These are phyloP conservation scores for Lipotes vexillifer DNA, from an alignment of 2,113 vertebrate species.

Conservation along the genomic window DNA sequence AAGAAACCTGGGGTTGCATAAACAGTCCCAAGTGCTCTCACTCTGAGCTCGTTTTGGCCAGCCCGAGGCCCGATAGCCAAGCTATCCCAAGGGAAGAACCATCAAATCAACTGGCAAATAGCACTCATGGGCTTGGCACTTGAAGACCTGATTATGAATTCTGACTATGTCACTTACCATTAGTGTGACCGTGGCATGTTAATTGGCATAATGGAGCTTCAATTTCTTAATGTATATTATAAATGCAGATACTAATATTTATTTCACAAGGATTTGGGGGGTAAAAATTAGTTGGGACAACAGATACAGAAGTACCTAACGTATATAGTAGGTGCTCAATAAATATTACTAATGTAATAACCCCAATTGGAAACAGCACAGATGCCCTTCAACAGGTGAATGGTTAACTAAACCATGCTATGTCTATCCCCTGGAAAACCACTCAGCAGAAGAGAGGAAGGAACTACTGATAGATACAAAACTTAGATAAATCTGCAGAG, in stretches of 20 bases:
- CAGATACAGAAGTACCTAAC: not conserved
- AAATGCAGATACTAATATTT: not conserved
- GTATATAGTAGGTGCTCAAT: not conserved
- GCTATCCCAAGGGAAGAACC: not conserved
- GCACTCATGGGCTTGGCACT: not conserved
- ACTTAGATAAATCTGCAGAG: not conserved
- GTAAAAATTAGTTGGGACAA: conserved; percentile 8
- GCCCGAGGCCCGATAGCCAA: not conserved
- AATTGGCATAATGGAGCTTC: not conserved
- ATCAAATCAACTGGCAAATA: not conserved
- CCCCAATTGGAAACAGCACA: not conserved
- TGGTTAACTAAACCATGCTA: not conserved
- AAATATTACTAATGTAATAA: not conserved
- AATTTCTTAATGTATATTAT: not conserved
- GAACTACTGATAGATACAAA: not conserved
- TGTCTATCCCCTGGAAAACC: not conserved
- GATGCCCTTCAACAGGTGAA: not conserved
- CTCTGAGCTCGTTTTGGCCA: not conserved
- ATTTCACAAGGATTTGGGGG: not conserved
- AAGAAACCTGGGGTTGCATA: not conserved
- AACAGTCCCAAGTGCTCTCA: not conserved
- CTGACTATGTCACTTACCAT: not conserved
- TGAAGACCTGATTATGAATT: not conserved
- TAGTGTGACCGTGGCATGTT: not conserved
- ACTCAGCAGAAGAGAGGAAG: not conserved